Evolutionary conservation across 2,888 invertebrate species (phyloP), one percentile per base, ranked within the genome.

Genomic region (Clistopyga incitator): DNA sequence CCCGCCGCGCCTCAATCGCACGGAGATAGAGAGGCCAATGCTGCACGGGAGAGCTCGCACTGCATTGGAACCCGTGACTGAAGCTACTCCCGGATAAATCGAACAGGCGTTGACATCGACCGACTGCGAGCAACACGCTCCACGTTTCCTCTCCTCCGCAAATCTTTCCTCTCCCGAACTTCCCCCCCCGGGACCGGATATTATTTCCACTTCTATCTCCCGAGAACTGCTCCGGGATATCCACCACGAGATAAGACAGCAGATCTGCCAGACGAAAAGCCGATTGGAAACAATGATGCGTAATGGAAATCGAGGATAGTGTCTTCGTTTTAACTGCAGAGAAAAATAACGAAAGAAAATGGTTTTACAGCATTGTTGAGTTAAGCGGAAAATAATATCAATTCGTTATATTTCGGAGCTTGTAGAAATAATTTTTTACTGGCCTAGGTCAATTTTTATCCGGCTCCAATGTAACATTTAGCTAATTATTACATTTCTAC

Each of bases 131-230:
- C 78, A 47, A 78, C 34, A 18, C 59, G 56, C 18, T 54, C 23
- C 10, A 34, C 56, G 25, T 67, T 47, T n/a, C 11, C 45, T 61
- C 29, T 47, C 20, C n/a, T 67, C 2, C 67, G 45, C 34, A 67
- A 72, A 29, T 34, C 54, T 42, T 64, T 64, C 61, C 64, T 15
- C 20, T 29, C 52, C 64, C 64, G 20, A n/a, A 52, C 29, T 47
- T 45, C 47, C 38, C 72, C 38, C 72, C 64, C 20, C 42, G 56
- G 61, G 65, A 65, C 70, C 82, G 82, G 82, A 82, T 82, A 82
- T 82, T 79, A 82, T 79, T 82, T 82, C 71, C 78, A 47, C 65
- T 76, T 76, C 68, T 15, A 50, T 61, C 56, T 65, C 54, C 34
- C 18, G 56, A 23, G 50, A 56, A 56, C 59, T 47, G 65, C 52